Percentiles rank a stretch among this genome's conserved stretches.
phyloP scores from a whole-genome alignment of 2,888 invertebrate species.

The Eristalis tenax region DNA sequence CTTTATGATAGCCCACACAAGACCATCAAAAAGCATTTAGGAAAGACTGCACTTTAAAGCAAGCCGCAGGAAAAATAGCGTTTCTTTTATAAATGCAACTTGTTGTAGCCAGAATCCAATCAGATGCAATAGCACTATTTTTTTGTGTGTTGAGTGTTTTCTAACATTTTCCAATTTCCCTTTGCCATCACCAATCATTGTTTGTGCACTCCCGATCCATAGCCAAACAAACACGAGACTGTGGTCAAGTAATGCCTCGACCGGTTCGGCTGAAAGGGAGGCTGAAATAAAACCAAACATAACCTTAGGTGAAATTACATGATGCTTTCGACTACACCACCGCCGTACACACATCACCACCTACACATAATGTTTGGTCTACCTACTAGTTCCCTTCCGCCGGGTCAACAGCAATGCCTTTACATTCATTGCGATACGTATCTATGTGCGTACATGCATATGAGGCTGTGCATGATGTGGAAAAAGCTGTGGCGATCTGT shows the following conservation, averaged over 20 bases:
- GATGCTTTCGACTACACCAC: slow-evolving; percentile 11
- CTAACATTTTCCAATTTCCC: slow-evolving; percentile 58
- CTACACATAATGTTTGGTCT: slow-evolving; percentile 37
- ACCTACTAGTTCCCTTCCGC: slow-evolving; percentile 10
- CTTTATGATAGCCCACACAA: background rate
- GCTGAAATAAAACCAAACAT: slow-evolving; percentile 51
- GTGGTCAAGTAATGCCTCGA: slow-evolving; percentile 17
- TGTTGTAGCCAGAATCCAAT: slow-evolving; percentile 45
- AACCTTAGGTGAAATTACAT: slow-evolving; percentile 48
- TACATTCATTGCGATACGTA: background rate
- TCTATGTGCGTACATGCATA: background rate
- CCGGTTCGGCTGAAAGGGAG: slow-evolving; percentile 13
- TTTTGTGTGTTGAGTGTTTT: slow-evolving; percentile 2
- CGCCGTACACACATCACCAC: slow-evolving; percentile 7
- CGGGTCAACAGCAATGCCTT: background rate
- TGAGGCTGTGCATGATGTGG: background rate
- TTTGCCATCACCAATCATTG: slow-evolving; percentile 48
- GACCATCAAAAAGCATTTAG: background rate
- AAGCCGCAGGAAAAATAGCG: background rate
- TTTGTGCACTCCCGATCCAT: slow-evolving; percentile 30
- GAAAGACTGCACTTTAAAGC: background rate
- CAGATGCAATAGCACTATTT: slow-evolving; percentile 23
- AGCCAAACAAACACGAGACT: slow-evolving; percentile 14
- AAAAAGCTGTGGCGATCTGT: background rate
- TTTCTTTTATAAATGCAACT: background rate